phyloP scores from a whole-genome alignment of 2,888 invertebrate species.

The Erpobdella octoculata region DNA sequence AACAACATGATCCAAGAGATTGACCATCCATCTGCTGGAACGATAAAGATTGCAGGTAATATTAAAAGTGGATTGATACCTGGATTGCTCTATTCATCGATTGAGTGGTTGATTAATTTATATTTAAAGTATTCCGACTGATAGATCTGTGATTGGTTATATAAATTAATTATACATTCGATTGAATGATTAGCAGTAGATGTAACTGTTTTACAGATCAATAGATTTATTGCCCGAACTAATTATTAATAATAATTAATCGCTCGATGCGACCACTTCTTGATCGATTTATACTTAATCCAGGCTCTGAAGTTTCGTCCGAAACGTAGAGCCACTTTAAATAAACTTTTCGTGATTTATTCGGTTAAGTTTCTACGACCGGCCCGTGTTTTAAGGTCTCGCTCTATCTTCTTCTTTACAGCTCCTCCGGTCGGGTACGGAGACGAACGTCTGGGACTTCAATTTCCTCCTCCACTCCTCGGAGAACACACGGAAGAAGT shows the following conservation, averaged over 20 bases:
- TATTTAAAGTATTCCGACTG: not conserved
- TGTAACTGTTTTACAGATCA: too few species aligned
- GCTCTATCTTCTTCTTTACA: too few species aligned
- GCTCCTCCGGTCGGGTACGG: constrained; percentile 80
- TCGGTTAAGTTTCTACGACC: too few species aligned
- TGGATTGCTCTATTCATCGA: too few species aligned
- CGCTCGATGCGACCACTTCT: not conserved
- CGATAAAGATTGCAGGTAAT: constrained; percentile 58
- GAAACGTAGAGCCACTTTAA: too few species aligned
- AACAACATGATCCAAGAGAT: constrained; percentile 49
- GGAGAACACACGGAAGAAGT: constrained; percentile 81
- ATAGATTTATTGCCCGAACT: not conserved
- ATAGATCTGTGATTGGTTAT: not conserved
- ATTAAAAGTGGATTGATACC: too few species aligned
- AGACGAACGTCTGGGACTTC: constrained; percentile 63
- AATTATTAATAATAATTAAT: not conserved
- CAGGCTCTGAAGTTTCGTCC: too few species aligned
- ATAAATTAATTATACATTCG: not conserved
- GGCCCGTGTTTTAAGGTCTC: too few species aligned
- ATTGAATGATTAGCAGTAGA: too few species aligned
- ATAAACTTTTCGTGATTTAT: too few species aligned
- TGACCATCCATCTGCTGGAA: constrained; percentile 63
- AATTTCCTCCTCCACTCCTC: constrained; percentile 67
- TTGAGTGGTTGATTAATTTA: too few species aligned
- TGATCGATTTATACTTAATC: too few species aligned